Conservation (phyloP, 2,113 vertebrate species). For the Rhinichthys klamathensis region DNA sequence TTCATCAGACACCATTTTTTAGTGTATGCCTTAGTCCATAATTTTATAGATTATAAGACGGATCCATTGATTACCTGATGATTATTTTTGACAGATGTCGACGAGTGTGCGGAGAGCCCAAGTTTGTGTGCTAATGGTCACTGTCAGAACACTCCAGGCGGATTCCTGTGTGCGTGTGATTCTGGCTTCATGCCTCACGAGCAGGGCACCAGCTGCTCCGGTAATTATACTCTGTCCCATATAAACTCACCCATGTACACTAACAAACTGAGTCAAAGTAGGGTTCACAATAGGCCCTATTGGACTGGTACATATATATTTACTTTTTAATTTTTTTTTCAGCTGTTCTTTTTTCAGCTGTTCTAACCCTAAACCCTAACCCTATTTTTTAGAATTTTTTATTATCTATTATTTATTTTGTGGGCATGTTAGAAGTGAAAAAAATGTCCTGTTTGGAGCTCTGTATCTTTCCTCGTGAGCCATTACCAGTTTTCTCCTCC, state of each 20-base stretch:
- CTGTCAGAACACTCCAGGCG: constrained; percentile 89
- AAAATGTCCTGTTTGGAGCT: not conserved
- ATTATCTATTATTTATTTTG: not conserved
- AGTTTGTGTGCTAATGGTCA: constrained; percentile 83
- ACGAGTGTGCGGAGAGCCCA: constrained; percentile 81
- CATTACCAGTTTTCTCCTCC: not conserved
- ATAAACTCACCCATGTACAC: constrained; percentile 30
- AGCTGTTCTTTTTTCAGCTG: not conserved
- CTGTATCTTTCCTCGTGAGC: not conserved
- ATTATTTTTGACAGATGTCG: constrained; percentile 77
- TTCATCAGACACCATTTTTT: not conserved
- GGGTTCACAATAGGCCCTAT: not conserved
- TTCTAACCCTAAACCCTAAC: too few relatives aligned
- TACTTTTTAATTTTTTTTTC: not conserved
- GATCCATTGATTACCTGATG: constrained; percentile 9
- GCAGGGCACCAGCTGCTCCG: constrained; percentile 82
- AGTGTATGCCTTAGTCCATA: not conserved
- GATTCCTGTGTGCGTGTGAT: constrained; percentile 87
- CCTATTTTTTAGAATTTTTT: not conserved
- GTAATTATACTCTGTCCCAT: constrained; percentile 67
- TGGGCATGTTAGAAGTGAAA: not conserved
- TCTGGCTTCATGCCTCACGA: constrained; percentile 82
- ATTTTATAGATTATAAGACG: not conserved
- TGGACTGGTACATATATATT: not conserved
- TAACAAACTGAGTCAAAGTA: not conserved